Conservation (phyloP, 2,888 invertebrate species). For the Trichopria drosophilae region DNA sequence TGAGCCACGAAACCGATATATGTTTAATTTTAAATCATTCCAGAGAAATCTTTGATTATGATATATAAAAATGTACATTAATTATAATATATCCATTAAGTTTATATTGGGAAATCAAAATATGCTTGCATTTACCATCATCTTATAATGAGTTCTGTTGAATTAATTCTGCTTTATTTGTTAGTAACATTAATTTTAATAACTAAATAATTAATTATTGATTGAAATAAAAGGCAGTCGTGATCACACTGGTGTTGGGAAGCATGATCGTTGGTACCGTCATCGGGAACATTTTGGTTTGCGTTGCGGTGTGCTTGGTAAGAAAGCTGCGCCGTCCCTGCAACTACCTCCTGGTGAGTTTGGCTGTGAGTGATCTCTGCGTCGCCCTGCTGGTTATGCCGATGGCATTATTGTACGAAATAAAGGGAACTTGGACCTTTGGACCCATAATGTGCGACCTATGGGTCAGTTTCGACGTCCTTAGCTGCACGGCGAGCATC, state of each 20-base stretch:
- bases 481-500: constrained; percentile 98
- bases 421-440: constrained; percentile 91
- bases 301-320: constrained; percentile 93
- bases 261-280: constrained; percentile 79
- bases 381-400: constrained; percentile 97
- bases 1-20: no score
- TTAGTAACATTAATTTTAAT: background rate
- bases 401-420: constrained; percentile 91
- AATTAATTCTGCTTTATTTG: no score
- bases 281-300: constrained; percentile 89
- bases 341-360: constrained; percentile 88
- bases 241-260: constrained; percentile 74
- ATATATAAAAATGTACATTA: no score
- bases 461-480: constrained; percentile 96
- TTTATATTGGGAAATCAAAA: no score
- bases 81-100: no score
- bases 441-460: constrained; percentile 89
- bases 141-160: no score
- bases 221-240: constrained; percentile 61
- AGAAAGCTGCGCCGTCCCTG: constrained; percentile 86
- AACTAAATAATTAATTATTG: background rate
- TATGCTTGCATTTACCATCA: background rate
- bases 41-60: no score
- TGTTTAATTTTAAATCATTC: no score
- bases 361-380: constrained; percentile 95